Evolutionary conservation across 2,113 vertebrate genomes (phyloP), one percentile per base, ranked within the genome.

Genomic region (Sinocyclocheilus anshuiensis): DNA sequence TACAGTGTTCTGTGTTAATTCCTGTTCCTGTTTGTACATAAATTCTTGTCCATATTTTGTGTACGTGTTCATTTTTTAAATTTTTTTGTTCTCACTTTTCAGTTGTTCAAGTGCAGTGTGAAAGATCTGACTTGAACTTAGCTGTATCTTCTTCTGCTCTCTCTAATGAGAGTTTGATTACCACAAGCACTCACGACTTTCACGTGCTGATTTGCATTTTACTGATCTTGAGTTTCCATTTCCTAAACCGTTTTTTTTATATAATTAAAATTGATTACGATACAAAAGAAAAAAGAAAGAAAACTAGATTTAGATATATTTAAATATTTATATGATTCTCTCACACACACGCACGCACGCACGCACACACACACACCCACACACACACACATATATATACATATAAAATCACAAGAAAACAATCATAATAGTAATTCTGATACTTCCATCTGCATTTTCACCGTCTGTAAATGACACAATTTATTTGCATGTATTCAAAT

Each of bases 11-110:
- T 6, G 48, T 77, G 76, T 78, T 78, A 57, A 78, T 59, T 78
- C 16, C 16, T 22, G 18, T 78, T 78, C 20, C 26, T 36, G 53
- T 36, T 57, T 59, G 4, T 36, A 2, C 20, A 36, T 36, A 1
- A 16, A 33, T 18, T 57, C 75, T 77, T 77, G 45, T 29, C n/a
- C 22, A 76, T 76, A 3, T 76, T 76, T 77, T 53, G 20, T 77
- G 48, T 10, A 50, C 1, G 24, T 77, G 75, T 74, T 39, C 1
- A 42, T 42, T 20, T n/a, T 42, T 74, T 74, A 33, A 29, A 29
- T 45, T 12, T 11, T 2, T 45, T 11, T 74, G 10, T n/a, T 74
- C 20, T 74, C 71, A 42, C 18, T n/a, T n/a, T 36, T 42, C 9
- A 42, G 8, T 4, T 8, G 29, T 71, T 36, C 8, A 6, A 71